Evolutionary conservation across 2,888 invertebrate species (phyloP).

Genomic region (Hirtodrosophila histrioides): DNA sequence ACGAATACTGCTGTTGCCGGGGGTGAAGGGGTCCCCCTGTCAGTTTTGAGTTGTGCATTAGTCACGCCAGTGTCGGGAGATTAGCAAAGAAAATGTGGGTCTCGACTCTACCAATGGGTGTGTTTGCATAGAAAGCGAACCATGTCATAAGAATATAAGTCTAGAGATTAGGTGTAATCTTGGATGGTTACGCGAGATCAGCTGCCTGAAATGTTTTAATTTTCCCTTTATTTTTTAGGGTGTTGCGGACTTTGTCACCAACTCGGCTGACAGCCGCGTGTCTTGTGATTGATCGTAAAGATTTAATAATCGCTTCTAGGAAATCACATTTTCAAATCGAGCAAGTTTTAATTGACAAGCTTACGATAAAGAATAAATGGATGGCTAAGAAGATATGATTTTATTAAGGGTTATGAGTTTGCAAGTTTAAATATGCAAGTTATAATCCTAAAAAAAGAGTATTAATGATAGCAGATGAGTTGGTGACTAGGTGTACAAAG

Average conservation of each 20-base stretch:
- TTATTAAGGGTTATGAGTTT: no score
- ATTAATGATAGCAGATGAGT: no score
- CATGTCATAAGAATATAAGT: slow-evolving; percentile 4
- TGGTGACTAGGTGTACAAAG: no score
- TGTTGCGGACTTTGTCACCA: slow-evolving; percentile 14
- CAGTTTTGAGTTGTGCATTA: slow-evolving; percentile 11
- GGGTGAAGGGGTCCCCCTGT: background rate
- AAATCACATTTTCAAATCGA: slow-evolving; percentile 11
- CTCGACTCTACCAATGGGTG: background rate
- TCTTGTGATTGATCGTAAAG: slow-evolving; percentile 7
- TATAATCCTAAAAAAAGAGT: no score
- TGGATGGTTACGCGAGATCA: slow-evolving; percentile 5
- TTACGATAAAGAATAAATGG: no score
- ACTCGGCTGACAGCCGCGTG: background rate
- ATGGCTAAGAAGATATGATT: no score
- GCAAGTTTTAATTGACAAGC: background rate
- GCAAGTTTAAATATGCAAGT: no score
- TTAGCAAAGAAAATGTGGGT: slow-evolving; percentile 12
- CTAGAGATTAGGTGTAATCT: slow-evolving; percentile 21
- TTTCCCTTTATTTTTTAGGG: background rate
- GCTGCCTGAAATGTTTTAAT: background rate
- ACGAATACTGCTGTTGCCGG: slow-evolving; percentile 12
- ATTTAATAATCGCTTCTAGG: slow-evolving; percentile 11
- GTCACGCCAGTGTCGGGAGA: slow-evolving; percentile 38
- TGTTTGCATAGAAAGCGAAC: background rate